Evolutionary conservation across 1,140 invertebrate species (phyloP).

Genomic region (Drosophila kurseongensis): DNA sequence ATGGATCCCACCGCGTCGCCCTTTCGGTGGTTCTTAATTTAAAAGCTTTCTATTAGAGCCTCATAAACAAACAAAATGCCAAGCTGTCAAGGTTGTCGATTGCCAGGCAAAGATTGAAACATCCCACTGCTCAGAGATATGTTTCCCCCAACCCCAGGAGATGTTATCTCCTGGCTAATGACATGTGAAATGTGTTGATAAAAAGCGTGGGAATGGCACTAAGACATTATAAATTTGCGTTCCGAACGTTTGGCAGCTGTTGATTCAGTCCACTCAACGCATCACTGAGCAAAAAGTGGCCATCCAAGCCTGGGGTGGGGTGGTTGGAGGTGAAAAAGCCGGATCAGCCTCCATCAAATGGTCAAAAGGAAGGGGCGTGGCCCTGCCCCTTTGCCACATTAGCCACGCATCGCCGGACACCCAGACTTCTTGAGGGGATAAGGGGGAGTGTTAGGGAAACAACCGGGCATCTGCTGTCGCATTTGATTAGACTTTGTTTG

Average conservation of each 20-base stretch:
- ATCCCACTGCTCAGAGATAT: constrained; percentile 5
- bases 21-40: constrained; percentile 44
- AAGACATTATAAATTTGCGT: constrained; percentile 67
- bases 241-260: constrained; percentile 71
- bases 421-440: neutral
- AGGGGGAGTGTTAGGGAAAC: neutral
- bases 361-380: constrained; percentile 56
- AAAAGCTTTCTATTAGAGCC: constrained; percentile 55
- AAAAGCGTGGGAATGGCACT: constrained; percentile 67
- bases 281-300: constrained; percentile 65
- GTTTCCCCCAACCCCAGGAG: neutral
- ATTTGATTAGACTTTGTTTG: constrained; percentile 75
- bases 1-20: constrained; percentile 52
- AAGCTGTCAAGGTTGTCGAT: constrained; percentile 33
- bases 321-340: constrained; percentile 27
- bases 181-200: constrained; percentile 79
- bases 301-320: constrained; percentile 8
- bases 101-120: constrained; percentile 9
- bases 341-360: constrained; percentile 33
- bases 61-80: constrained; percentile 31
- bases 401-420: constrained; percentile 68
- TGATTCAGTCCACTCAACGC: constrained; percentile 67
- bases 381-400: constrained; percentile 63
- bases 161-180: constrained; percentile 54
- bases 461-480: constrained; percentile 59